Evolutionary conservation across 37 sponge, comb jelly and placozoan genomes (phyloP).

Genomic region (Sycon ciliatum): DNA sequence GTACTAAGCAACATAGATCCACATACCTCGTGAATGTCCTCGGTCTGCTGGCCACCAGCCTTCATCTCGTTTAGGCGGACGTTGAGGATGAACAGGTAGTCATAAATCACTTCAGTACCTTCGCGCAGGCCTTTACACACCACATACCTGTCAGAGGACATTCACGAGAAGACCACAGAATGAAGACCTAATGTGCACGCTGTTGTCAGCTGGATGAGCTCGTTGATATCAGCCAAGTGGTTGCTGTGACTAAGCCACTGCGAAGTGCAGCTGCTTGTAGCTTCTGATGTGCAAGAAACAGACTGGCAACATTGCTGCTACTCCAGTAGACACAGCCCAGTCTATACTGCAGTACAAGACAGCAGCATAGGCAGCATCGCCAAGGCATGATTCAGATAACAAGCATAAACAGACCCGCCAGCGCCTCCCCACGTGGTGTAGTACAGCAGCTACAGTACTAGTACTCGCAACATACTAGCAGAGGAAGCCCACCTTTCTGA

Average conservation of each 20-base stretch:
- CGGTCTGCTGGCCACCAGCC: background rate
- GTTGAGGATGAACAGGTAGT: constrained; percentile 56
- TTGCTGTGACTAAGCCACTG: no score
- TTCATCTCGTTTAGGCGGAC: constrained; percentile 29
- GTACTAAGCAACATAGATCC: no score
- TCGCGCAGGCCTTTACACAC: constrained; percentile 45
- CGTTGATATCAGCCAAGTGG: no score
- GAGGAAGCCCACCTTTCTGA: constrained; percentile 75
- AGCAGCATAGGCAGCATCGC: no score
- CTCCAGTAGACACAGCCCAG: no score
- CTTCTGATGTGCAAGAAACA: no score
- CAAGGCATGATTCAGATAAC: no score
- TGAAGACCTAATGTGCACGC: background rate
- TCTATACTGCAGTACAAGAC: no score
- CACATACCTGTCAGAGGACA: constrained; percentile 75
- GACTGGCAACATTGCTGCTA: no score
- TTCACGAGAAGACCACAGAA: background rate
- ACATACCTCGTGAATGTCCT: constrained; percentile 39
- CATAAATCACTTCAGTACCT: constrained; percentile 23
- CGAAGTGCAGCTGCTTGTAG: no score
- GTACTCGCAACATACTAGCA: background rate
- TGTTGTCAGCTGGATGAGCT: no score
- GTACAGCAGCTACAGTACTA: background rate
- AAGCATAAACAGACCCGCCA: constrained; percentile 8
- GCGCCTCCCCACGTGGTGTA: background rate